Conservation (phyloP, 2,797 vertebrate genomes). For the Scyliorhinus canicula region DNA sequence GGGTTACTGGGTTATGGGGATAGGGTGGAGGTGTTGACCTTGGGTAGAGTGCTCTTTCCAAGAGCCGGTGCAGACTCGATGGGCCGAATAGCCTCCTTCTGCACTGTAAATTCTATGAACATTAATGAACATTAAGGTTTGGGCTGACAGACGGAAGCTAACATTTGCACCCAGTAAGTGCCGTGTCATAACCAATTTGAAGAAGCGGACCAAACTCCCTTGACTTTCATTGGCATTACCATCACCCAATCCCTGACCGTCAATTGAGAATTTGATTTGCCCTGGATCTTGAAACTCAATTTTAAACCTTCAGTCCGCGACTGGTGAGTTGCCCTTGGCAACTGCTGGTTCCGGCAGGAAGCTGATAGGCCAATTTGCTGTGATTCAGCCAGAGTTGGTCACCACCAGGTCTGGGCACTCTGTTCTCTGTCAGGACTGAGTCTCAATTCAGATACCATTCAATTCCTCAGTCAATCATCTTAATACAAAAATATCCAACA, state of each 20-base stretch:
- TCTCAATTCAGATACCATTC: not conserved
- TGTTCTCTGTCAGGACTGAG: not conserved
- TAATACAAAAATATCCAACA: not conserved
- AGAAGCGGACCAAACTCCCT: not conserved
- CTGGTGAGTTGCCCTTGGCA: too few relatives aligned
- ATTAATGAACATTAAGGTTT: too few relatives aligned
- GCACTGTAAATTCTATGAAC: too few relatives aligned
- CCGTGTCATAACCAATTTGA: not conserved
- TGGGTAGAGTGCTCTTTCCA: too few relatives aligned
- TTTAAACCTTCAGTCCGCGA: not conserved
- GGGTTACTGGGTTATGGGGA: too few relatives aligned
- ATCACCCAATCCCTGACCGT: not conserved
- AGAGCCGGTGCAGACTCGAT: too few relatives aligned
- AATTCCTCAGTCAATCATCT: not conserved
- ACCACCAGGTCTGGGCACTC: too few relatives aligned
- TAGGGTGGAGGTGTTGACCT: too few relatives aligned
- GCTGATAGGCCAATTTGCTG: too few relatives aligned
- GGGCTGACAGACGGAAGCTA: not conserved
- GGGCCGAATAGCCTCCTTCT: too few relatives aligned
- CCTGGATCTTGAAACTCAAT: not conserved
- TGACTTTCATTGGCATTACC: not conserved
- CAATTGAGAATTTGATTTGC: too few relatives aligned
- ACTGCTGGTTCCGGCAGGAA: not conserved
- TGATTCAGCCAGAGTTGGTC: not conserved
- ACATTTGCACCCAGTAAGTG: not conserved